Evolutionary conservation across 1,140 invertebrate genomes (phyloP).

Genomic region (Drosophila lowei): DNA sequence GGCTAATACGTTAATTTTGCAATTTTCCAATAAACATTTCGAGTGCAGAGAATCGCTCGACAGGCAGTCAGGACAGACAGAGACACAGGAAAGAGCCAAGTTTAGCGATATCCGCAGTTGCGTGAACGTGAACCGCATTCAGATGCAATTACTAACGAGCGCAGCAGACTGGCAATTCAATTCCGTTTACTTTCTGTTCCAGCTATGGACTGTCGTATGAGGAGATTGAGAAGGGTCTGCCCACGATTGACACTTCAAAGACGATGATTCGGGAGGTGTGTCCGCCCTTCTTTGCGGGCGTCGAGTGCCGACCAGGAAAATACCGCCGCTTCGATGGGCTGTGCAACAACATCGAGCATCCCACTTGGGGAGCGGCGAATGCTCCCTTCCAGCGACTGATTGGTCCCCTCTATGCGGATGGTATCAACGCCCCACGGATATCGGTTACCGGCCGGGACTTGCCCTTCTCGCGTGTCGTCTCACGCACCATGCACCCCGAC

Average conservation of each 20-base stretch:
- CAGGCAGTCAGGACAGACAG: conserved; percentile 2
- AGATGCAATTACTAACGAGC: conserved; percentile 24
- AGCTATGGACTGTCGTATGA: conserved; percentile 93
- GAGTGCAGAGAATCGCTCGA: conserved; percentile 9
- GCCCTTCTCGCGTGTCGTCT: conserved; percentile 92
- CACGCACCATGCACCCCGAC: conserved; percentile 94
- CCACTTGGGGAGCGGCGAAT: conserved; percentile 94
- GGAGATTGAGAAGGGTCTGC: conserved; percentile 93
- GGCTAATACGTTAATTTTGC: conserved; percentile 64
- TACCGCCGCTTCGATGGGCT: conserved; percentile 95
- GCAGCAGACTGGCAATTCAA: conserved; percentile 14
- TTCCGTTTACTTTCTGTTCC: conserved; percentile 13
- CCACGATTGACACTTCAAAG: conserved; percentile 94
- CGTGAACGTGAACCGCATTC: conserved; percentile 3
- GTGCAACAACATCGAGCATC: conserved; percentile 96
- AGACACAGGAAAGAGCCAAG: conserved; percentile 54
- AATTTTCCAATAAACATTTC: conserved; percentile 58
- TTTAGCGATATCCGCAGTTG: conserved; percentile 52
- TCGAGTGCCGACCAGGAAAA: conserved; percentile 94
- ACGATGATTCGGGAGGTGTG: conserved; percentile 94
- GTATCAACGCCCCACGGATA: conserved; percentile 91
- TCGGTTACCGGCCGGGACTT: conserved; percentile 88
- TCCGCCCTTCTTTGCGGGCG: conserved; percentile 92
- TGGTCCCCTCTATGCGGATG: conserved; percentile 90
- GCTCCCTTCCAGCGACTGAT: conserved; percentile 92